Percentiles rank a stretch among this genome's conserved stretches.
Conservation (phyloP, 2,888 invertebrate species). For the Plebejus anna region DNA sequence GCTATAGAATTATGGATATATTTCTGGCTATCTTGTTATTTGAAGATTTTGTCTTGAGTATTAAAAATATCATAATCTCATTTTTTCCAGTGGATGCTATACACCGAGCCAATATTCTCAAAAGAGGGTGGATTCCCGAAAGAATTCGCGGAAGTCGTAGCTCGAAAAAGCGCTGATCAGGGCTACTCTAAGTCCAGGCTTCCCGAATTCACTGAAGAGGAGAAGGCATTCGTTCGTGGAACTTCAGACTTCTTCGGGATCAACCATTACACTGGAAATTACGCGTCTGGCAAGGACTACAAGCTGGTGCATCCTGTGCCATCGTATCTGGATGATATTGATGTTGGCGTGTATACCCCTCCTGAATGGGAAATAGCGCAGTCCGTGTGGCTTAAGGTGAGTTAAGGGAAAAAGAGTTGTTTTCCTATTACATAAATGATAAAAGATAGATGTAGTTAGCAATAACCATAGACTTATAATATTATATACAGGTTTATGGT, state of each 20-base stretch:
- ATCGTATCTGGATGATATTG: constrained; percentile 50
- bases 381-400: constrained; percentile 50
- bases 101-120: constrained; percentile 70
- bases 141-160: constrained; percentile 62
- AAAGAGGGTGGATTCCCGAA: constrained; percentile 76
- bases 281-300: constrained; percentile 42
- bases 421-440: no score
- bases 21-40: no score
- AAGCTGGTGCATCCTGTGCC: constrained; percentile 37
- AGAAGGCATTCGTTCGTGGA: constrained; percentile 46
- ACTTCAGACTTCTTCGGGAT: constrained; percentile 66
- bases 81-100: constrained; percentile 59
- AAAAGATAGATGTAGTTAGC: no score
- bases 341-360: constrained; percentile 35
- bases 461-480: no score
- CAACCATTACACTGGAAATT: constrained; percentile 64
- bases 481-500: no score
- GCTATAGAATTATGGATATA: no score
- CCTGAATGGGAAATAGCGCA: constrained; percentile 49
- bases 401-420: background rate
- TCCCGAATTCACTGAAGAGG: constrained; percentile 48
- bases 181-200: constrained; percentile 47
- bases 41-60: no score
- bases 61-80: no score
- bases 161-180: constrained; percentile 49